phyloP scores from a whole-genome alignment of 2,113 vertebrate genomes.

The Tringa solitaria region DNA sequence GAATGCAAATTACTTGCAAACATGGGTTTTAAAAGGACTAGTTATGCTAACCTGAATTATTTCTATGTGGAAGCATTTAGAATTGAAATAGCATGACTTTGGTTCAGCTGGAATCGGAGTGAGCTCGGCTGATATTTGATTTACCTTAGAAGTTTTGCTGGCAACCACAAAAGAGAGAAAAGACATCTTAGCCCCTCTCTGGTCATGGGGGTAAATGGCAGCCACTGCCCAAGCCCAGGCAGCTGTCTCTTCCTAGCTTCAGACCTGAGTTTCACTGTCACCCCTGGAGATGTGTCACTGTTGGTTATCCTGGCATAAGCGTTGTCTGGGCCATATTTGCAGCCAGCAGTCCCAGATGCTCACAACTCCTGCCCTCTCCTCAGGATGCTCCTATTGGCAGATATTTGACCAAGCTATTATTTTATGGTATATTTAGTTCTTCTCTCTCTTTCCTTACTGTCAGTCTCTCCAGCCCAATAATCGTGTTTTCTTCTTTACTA shows the following conservation, averaged over 20 bases:
- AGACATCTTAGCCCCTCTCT: not conserved
- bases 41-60: not conserved
- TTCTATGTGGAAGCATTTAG: not conserved
- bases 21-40: not conserved
- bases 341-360: not conserved
- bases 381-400: not conserved
- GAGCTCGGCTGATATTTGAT: not conserved
- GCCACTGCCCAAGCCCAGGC: not conserved
- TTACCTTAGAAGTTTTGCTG: not conserved
- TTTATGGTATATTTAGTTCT: constrained; percentile 28
- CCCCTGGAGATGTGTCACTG: not conserved
- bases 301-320: not conserved
- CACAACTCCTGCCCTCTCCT: not conserved
- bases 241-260: not conserved
- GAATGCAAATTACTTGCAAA: not conserved
- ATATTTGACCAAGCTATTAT: not conserved
- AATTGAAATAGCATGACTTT: not conserved
- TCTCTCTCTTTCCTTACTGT: not conserved
- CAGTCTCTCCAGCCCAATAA: constrained; percentile 14
- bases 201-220: not conserved
- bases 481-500: constrained; percentile 34
- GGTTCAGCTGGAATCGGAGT: not conserved
- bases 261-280: not conserved
- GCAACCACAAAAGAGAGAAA: not conserved
- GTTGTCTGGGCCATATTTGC: rapidly evolving